A percentile compares a stretch with the other conserved stretches of the same genome.
phyloP scores from a whole-genome alignment of 2,113 vertebrate genomes.

The Zapus hudsonius region DNA sequence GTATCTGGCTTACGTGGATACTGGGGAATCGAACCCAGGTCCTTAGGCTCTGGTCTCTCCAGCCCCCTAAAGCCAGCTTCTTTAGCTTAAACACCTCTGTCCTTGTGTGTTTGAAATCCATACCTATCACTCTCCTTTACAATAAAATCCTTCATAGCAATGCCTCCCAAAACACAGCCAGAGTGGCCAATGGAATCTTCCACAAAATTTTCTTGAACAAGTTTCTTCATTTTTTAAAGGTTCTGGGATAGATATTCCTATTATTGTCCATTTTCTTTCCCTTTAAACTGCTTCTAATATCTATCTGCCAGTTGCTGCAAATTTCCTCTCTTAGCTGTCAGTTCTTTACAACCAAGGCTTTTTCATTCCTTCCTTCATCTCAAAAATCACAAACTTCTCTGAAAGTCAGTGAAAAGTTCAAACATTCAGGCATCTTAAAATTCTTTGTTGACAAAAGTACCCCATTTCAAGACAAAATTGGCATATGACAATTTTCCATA shows the following conservation, averaged over 20 bases:
- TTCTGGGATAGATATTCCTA: not conserved
- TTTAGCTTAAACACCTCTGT: not conserved
- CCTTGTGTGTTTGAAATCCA: conserved; percentile 1
- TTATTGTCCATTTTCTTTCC: not conserved
- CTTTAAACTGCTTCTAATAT: not conserved
- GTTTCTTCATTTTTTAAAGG: not conserved
- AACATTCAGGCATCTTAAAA: not conserved
- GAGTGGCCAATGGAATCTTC: not conserved
- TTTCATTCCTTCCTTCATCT: not conserved
- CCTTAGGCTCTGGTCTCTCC: no score
- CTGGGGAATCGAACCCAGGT: no score
- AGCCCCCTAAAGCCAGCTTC: no score
- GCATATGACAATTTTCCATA: not conserved
- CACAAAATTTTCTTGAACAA: conserved; percentile 26
- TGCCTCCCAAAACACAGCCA: not conserved
- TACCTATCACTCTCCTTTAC: not conserved
- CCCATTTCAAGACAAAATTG: not conserved
- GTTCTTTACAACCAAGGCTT: not conserved
- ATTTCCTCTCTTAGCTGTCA: not conserved
- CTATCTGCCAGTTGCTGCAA: not conserved
- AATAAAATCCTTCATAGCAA: conserved; percentile 28
- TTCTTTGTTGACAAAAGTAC: not conserved
- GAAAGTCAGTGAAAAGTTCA: not conserved
- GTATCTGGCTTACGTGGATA: no score
- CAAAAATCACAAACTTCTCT: conserved; percentile 1